phyloP scores from a whole-genome alignment of 2,113 vertebrate genomes.

The Ameiurus melas region DNA sequence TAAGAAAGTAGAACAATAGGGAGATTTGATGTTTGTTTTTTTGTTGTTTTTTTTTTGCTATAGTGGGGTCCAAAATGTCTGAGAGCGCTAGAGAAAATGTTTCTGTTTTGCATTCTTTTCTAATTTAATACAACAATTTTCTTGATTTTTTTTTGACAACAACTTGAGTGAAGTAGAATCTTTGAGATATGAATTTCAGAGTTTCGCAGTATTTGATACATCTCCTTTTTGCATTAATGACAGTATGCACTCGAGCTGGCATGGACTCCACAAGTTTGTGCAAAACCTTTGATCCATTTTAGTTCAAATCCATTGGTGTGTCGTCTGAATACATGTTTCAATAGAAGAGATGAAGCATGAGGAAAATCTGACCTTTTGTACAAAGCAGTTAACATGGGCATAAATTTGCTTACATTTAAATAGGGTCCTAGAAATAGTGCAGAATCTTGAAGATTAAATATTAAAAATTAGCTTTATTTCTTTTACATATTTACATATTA shows the following conservation, averaged over 20 bases:
- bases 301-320: not conserved
- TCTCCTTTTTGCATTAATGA: not conserved
- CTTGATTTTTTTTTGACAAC: not conserved
- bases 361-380: not conserved
- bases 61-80: not conserved
- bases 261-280: not conserved
- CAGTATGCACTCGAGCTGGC: not conserved
- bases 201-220: too few relatives aligned
- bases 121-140: not conserved
- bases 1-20: not conserved
- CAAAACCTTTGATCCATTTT: not conserved
- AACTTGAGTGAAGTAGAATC: not conserved
- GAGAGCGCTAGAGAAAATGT: not conserved
- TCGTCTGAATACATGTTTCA: not conserved
- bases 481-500: not conserved
- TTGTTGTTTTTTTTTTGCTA: not conserved
- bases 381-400: not conserved
- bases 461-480: not conserved
- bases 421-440: not conserved
- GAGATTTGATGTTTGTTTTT: not conserved
- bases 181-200: not conserved
- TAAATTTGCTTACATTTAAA: not conserved
- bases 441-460: not conserved
- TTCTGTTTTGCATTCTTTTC: not conserved
- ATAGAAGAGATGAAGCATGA: not conserved